phyloP scores from a whole-genome alignment of 2,888 invertebrate species.

The Microdon myrmicae region DNA sequence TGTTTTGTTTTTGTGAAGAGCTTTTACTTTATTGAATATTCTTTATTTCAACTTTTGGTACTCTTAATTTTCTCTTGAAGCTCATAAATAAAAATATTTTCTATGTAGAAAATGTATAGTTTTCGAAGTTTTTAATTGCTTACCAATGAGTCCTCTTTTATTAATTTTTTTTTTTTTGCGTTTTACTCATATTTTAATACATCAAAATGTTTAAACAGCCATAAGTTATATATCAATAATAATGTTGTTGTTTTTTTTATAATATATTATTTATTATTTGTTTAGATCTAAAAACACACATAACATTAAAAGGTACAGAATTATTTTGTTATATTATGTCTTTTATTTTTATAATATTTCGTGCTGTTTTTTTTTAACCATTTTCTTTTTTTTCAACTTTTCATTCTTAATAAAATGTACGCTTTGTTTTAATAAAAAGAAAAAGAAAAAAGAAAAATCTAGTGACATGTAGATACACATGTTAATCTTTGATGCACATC shows the following conservation, averaged over 20 bases:
- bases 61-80: constrained; percentile 16
- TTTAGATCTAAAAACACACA: constrained; percentile 47
- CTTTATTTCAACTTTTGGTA: constrained; percentile 18
- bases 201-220: constrained; percentile 46
- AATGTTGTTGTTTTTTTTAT: constrained; percentile 15
- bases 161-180: constrained; percentile 10
- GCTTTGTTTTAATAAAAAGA: background rate
- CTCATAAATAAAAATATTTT: constrained; percentile 4
- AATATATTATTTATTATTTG: constrained; percentile 13
- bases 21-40: background rate
- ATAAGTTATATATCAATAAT: constrained; percentile 45
- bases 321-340: constrained; percentile 36
- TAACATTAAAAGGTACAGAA: constrained; percentile 51
- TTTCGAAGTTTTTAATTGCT: constrained; percentile 5
- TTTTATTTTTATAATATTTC: constrained; percentile 1
- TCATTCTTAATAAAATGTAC: background rate
- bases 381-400: constrained; percentile 5
- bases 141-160: background rate
- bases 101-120: constrained; percentile 8
- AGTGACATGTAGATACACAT: constrained; percentile 18
- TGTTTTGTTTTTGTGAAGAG: constrained; percentile 33
- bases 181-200: constrained; percentile 12
- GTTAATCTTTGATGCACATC: background rate
- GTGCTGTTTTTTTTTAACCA: background rate
- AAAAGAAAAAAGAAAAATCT: constrained; percentile 4